Percentiles rank a stretch among this genome's conserved stretches.
These are phyloP conservation scores for Eunapius fragilis DNA, from an alignment of 37 sponge, comb jelly and placozoan genomes.

Conservation along the genomic window DNA sequence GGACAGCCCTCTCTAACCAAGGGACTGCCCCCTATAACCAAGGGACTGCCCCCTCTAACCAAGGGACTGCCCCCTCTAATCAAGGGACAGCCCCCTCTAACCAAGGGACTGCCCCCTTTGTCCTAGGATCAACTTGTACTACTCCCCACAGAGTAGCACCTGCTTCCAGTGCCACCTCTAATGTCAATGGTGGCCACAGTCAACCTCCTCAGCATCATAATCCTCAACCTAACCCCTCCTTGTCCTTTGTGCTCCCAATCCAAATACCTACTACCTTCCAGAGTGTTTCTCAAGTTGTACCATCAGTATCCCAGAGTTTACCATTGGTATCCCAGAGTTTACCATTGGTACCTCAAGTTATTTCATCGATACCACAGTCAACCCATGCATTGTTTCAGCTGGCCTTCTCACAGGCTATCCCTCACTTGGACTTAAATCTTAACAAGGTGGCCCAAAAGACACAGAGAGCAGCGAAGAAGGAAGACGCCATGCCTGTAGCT, in stretches of 20 bases:
- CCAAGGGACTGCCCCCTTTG: too few species aligned
- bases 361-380: neutral
- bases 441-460: neutral
- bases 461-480: neutral
- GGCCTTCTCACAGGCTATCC: neutral
- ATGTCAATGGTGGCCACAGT: neutral
- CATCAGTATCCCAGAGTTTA: neutral
- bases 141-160: too few species aligned
- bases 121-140: too few species aligned
- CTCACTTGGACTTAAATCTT: constrained; percentile 2
- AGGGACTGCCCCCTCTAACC: too few species aligned
- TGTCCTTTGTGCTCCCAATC: neutral
- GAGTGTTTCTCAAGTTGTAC: neutral
- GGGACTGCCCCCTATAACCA: too few species aligned
- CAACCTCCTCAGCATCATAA: neutral
- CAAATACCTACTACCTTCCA: neutral
- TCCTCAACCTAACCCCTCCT: neutral
- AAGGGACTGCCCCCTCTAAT: too few species aligned
- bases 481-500: too few species aligned
- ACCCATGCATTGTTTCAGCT: neutral
- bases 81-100: too few species aligned
- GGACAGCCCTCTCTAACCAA: too few species aligned
- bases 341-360: neutral
- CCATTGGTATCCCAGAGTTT: neutral
- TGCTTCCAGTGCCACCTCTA: neutral